Percentiles rank a stretch among this genome's conserved stretches.
Conservation (phyloP, 2,113 vertebrate genomes). For the Gracilinanus agilis region DNA sequence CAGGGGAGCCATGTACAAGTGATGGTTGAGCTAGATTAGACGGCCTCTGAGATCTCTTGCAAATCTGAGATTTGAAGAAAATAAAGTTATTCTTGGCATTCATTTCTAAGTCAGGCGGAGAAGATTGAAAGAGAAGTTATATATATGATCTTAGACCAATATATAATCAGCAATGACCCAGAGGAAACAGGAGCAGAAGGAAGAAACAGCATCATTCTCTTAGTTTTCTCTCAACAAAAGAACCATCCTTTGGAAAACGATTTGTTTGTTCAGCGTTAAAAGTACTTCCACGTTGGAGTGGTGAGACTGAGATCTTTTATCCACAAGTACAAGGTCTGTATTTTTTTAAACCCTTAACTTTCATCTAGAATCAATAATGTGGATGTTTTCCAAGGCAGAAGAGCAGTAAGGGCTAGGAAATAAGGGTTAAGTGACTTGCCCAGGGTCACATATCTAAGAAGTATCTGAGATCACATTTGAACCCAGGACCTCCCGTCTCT, state of each 20-base stretch:
- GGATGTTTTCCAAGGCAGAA: no score
- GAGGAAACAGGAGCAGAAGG: no score
- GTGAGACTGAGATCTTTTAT: background rate
- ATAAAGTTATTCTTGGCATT: background rate
- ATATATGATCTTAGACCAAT: slow-evolving; percentile 27
- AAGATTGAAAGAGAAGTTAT: background rate
- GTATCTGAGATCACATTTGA: no score
- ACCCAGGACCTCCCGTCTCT: no score
- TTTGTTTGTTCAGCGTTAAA: background rate
- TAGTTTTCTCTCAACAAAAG: slow-evolving; percentile 33
- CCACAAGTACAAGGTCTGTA: no score
- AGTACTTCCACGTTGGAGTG: background rate
- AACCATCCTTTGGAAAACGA: background rate
- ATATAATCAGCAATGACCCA: slow-evolving; percentile 35
- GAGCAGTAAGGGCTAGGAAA: no score
- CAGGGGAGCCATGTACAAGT: background rate
- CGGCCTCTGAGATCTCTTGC: background rate
- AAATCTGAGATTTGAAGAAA: background rate
- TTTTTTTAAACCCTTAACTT: no score
- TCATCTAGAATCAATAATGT: no score
- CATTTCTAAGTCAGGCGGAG: background rate
- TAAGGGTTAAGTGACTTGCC: no score
- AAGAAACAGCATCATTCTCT: background rate
- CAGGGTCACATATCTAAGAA: no score
- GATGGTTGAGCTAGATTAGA: background rate